Base-by-base conservation (phyloP, 2,888 invertebrate species). In the Sphaerophoria rueppellii region DNA sequence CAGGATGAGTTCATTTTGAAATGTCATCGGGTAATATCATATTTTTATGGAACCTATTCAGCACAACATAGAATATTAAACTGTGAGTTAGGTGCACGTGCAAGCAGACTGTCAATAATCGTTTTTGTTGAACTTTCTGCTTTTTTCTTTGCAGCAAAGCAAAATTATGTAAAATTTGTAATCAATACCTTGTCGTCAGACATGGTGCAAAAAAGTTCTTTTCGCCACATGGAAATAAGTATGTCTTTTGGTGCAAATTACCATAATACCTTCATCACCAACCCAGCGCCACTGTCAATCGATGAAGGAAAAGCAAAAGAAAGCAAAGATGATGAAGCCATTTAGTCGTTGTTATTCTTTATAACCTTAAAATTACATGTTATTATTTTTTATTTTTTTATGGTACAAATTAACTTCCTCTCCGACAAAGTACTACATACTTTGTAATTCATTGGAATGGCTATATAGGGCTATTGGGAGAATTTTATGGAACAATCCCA, bases 161-260 rank as follows among this genome's bases (percentile, higher is more conserved):
- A 40, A 40, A 40, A 40, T 1, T 7, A 40, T 7, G 4, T 7
- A 40, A 40, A 40, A 40, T 54, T 60, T 75, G 54, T 46, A 6
- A 50, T 60, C 60, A 40, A 34, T 6, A 46, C 35, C 58, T 48
- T 43, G n/a, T 24, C 11, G 43, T n/a, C 12, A 9, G 16, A 58
- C 6, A 50, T 0, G 12, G 40, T 24, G 40, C n/a, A 24, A 24
- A 12, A 58, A 58, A 37, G 57, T n/a, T 35, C 55, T 35, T 40
- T 43, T 43, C 3, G 4, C 60, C 52, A 60, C 43, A 43, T 60
- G 60, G 4, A 12, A 60, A 60, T 60, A 60, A 60, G 43, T 60
- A 60, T 60, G 40, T 60, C 43, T 60, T 43, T 6, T 60, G 2
- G 2, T n/a, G 16, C 16, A 40, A 60, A 60, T 60, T 40, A 40